Conservation (phyloP, 2,888 invertebrate genomes). For the Tenthredo amoena region DNA sequence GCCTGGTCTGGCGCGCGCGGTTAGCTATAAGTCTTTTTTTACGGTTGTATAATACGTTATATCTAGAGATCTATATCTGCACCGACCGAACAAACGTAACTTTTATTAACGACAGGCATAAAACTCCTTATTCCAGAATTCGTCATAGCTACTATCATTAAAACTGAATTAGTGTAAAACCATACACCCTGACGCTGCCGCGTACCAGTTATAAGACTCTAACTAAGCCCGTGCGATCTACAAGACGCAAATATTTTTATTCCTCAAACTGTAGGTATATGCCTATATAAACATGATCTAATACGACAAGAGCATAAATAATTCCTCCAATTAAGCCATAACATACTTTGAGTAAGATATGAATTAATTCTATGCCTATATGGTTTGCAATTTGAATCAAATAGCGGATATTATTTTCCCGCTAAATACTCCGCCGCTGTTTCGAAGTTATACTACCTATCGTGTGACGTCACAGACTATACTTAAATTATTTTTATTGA, state of each 20-base stretch:
- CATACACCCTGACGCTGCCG: neutral
- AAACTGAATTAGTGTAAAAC: constrained; percentile 29
- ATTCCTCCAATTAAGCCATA: neutral
- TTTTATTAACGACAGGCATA: constrained; percentile 22
- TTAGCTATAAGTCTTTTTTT: constrained; percentile 15
- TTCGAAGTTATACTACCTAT: neutral
- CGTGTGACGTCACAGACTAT: constrained; percentile 10
- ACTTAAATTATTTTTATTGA: neutral
- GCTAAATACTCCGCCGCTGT: neutral
- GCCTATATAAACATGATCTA: neutral
- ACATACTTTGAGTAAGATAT: neutral
- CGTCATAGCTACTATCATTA: constrained; percentile 7
- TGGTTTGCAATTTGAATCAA: neutral
- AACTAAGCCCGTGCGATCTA: neutral
- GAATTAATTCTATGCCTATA: neutral
- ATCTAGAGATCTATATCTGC: constrained; percentile 20
- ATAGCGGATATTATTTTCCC: neutral
- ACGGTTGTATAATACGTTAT: constrained; percentile 20
- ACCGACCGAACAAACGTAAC: neutral
- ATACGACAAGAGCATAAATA: neutral
- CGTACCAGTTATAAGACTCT: neutral
- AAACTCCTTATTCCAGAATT: constrained; percentile 18
- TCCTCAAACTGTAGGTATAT: neutral
- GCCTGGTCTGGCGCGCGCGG: neutral
- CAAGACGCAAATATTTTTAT: neutral